A percentile compares a stretch with the other conserved stretches of the same genome.
These are phyloP conservation scores for Vulpes ferrilata DNA, from an alignment of 2,113 vertebrate genomes.

Conservation along the genomic window DNA sequence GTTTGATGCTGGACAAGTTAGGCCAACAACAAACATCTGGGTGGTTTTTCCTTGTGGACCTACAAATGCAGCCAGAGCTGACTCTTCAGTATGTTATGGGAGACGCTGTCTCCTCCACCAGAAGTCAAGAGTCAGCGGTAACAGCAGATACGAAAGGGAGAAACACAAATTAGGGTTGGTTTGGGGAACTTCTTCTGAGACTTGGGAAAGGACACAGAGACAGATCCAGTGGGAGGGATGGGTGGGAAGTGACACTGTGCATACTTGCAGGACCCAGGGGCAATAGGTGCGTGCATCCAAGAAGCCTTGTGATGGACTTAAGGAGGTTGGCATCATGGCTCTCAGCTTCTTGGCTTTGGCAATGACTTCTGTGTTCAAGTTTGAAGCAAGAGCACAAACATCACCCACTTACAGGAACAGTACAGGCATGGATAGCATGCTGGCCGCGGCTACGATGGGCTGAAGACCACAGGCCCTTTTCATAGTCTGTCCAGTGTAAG, in stretches of 20 bases:
- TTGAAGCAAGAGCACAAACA: background rate
- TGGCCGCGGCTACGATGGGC: too few relatives aligned
- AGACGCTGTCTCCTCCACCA: background rate
- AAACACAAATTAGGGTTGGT: background rate
- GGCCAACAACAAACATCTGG: background rate
- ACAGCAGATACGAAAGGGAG: background rate
- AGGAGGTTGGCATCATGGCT: background rate
- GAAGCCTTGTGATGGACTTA: background rate
- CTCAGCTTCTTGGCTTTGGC: background rate
- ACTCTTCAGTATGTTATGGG: background rate
- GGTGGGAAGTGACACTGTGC: background rate
- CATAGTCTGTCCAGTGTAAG: background rate
- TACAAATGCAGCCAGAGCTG: background rate
- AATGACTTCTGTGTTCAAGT: background rate
- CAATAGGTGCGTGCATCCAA: background rate
- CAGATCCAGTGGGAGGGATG: background rate
- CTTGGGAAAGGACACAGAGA: background rate
- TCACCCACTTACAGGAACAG: background rate
- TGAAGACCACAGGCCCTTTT: background rate
- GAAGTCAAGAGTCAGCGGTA: background rate
- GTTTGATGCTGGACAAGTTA: background rate
- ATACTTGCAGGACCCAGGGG: background rate
- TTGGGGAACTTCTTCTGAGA: background rate
- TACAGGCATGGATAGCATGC: fast-evolving
- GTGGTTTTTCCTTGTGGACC: background rate